phyloP scores from a whole-genome alignment of 1,140 invertebrate species.

The Chironomus striatipennis region DNA sequence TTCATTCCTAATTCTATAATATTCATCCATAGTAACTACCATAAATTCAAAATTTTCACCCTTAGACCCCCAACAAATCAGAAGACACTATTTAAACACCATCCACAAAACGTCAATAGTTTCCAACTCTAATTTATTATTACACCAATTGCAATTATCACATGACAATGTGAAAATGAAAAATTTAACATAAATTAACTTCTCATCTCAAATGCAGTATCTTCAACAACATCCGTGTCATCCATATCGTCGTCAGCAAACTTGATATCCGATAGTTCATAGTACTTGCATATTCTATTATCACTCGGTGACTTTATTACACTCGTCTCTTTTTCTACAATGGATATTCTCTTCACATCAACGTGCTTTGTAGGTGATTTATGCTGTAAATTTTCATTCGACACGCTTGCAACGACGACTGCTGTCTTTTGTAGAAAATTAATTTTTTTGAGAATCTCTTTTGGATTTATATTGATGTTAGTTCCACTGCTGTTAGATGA shows the following conservation, averaged over 20 bases:
- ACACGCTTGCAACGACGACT: not conserved
- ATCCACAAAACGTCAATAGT: too few species aligned
- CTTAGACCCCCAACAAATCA: too few species aligned
- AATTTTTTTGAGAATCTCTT: not conserved
- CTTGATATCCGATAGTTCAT: conserved; percentile 41
- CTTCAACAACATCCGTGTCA: not conserved
- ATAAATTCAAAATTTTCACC: too few species aligned
- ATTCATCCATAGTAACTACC: too few species aligned
- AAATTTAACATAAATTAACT: not conserved
- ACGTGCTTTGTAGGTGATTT: not conserved
- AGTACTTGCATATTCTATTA: conserved; percentile 35
- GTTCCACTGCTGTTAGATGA: not conserved
- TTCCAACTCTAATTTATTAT: too few species aligned
- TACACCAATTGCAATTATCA: too few species aligned
- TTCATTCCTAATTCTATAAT: too few species aligned
- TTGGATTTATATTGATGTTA: not conserved
- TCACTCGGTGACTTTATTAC: conserved; percentile 40
- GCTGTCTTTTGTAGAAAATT: conserved; percentile 16
- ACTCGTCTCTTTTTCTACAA: conserved; percentile 42
- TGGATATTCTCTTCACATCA: not conserved
- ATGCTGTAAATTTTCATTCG: not conserved
- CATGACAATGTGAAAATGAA: too few species aligned
- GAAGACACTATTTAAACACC: too few species aligned
- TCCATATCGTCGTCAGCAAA: conserved; percentile 43
- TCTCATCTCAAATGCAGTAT: conserved; percentile 22